These are phyloP conservation scores for Piscicola geometra DNA, from an alignment of 2,888 invertebrate species.

Conservation along the genomic window DNA sequence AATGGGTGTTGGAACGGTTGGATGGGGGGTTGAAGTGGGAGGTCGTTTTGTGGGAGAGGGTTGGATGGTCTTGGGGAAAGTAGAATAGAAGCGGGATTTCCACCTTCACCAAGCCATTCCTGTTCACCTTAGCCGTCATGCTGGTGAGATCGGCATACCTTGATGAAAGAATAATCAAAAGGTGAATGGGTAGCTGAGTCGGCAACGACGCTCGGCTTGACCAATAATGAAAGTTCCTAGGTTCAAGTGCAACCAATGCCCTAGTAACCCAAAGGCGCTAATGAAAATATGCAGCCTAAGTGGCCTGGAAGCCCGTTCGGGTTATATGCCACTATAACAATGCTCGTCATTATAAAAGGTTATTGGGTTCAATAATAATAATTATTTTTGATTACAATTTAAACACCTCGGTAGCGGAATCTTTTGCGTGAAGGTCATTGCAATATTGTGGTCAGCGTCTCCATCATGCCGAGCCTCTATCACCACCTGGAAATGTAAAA, in stretches of 20 bases:
- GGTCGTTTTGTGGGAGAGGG: background rate
- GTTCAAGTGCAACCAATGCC: no score
- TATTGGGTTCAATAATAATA: no score
- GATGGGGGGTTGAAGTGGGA: background rate
- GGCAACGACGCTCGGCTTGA: no score
- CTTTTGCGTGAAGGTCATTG: slow-evolving; percentile 36
- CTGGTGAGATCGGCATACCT: slow-evolving; percentile 41
- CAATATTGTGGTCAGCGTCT: slow-evolving; percentile 2
- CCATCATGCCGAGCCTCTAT: slow-evolving; percentile 34
- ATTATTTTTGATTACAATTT: no score
- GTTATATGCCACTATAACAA: no score
- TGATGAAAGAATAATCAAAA: slow-evolving; percentile 1
- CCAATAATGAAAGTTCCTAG: no score
- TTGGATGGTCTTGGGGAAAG: slow-evolving; percentile 37
- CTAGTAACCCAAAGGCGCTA: no score
- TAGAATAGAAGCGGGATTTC: slow-evolving; percentile 45
- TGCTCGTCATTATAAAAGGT: no score
- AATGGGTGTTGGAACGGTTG: background rate
- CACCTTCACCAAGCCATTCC: slow-evolving; percentile 40
- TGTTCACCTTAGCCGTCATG: slow-evolving; percentile 38
- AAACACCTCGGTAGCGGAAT: slow-evolving; percentile 34
- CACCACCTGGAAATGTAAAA: slow-evolving; percentile 15
- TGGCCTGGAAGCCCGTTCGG: no score
- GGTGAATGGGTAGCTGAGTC: no score
- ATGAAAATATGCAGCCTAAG: no score